Base-by-base conservation (phyloP, 2,888 invertebrate species). In the Eumacrocentrus americanus region DNA sequence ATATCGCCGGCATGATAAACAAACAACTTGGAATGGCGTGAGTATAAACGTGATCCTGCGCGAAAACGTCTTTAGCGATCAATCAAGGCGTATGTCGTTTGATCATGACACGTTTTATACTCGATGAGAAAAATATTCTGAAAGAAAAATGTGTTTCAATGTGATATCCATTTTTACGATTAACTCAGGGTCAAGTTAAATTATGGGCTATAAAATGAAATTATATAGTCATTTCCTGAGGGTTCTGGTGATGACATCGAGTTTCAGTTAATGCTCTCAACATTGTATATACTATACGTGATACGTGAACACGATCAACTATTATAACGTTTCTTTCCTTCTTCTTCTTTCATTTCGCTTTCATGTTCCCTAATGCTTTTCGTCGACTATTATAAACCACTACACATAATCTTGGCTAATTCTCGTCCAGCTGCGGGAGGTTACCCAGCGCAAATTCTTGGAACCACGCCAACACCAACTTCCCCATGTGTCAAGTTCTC, bases 401-500 rank as follows among this genome's bases (percentile, higher is more conserved):
- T 51, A 7, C 14, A 51, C 20, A 51, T 37, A 22, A 18, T 20
- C 29, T 37, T 38, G 47, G 46, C 46, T 68, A 63, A 63, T 70
- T 66, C 63, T 68, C 66, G 68, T 69, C 69, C 72, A 73, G 67
- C 64, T 64, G 66, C 61, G 55, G 63, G 65, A 58, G 54, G 59
- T 68, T 69, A 61, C 66, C 64, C 65, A 52, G 67, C 54, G 63
- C 50, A 58, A 57, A 69, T 68, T 63, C 66, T 70, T 75, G 76
- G 71, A 69, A 50, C 7, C 7, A 11, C 25, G 72, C 73, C 75
- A 75, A 65, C 57, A 62, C 35, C 68, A 61, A 63, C 70, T 76
- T 71, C 66, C 69, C 72, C 68, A 70, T 74, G 71, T 73, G 70
- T 75, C 73, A 70, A 72, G 67, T 67, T 66, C 67, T 70, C 71